Percentiles rank a stretch among this genome's conserved stretches.
Evolutionary conservation across 2,888 invertebrate genomes (phyloP).

Genomic region (Papilio protenor): DNA sequence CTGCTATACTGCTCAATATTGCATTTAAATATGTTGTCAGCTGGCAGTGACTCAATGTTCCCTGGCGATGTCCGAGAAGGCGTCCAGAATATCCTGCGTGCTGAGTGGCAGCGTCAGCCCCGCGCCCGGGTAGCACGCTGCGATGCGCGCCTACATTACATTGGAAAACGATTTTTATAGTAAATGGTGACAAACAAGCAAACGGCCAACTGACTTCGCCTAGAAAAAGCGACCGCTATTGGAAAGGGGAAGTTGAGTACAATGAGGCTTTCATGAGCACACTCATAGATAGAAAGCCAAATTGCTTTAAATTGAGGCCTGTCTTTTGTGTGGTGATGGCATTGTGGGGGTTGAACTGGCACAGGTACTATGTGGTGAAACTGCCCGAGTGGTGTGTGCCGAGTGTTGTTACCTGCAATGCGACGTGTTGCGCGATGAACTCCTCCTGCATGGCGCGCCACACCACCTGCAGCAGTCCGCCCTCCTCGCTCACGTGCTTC

Average conservation of each 20-base stretch:
- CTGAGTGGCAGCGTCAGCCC: conserved; percentile 97
- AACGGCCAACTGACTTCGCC: no score
- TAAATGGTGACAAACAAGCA: no score
- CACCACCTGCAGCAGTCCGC: conserved; percentile 97
- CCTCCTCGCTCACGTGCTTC: conserved; percentile 98
- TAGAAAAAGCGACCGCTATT: no score
- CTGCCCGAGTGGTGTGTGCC: background rate
- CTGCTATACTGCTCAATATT: background rate
- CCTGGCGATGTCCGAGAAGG: conserved; percentile 88
- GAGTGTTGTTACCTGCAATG: conserved; percentile 88
- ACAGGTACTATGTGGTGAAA: no score
- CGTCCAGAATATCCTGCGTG: conserved; percentile 97
- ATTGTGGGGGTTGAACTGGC: no score
- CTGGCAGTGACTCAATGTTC: conserved; percentile 87
- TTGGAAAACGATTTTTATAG: background rate
- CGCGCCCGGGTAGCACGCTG: conserved; percentile 97
- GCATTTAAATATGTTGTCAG: background rate
- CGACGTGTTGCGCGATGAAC: conserved; percentile 95
- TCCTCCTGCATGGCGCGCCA: conserved; percentile 99
- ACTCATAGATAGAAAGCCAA: no score
- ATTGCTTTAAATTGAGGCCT: no score
- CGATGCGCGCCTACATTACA: conserved; percentile 89
- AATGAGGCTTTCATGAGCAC: no score
- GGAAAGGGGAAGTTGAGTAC: background rate
- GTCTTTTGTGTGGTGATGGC: no score